phyloP scores from a whole-genome alignment of 2,888 invertebrate genomes.

The Drosophila trichaetosa region DNA sequence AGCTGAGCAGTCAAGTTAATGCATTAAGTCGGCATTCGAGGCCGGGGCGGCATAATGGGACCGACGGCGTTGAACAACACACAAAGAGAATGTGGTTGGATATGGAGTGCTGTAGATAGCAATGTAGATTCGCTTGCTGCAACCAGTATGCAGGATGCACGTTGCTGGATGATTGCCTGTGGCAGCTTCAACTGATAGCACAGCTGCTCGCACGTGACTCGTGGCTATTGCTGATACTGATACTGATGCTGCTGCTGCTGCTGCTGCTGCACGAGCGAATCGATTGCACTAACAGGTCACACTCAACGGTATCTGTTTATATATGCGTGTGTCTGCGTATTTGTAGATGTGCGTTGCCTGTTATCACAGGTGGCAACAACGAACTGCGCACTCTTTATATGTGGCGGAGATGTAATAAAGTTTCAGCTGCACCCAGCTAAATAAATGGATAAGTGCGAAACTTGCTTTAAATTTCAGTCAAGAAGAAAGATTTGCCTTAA shows the following conservation, averaged over 20 bases:
- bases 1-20: conserved; percentile 29
- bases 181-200: conserved; percentile 26
- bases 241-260: conserved; percentile 6
- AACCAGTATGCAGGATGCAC: neutral
- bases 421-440: neutral
- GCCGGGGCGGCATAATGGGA: neutral
- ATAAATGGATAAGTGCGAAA: neutral
- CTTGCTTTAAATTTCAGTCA: neutral
- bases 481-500: neutral
- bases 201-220: conserved; percentile 29
- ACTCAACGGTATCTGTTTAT: neutral
- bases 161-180: conserved; percentile 7
- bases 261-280: conserved; percentile 30
- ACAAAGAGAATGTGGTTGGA: neutral
- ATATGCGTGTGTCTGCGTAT: neutral
- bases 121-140: conserved; percentile 4
- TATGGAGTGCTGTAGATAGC: conserved; percentile 19
- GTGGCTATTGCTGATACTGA: neutral
- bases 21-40: conserved; percentile 26
- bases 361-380: conserved; percentile 17
- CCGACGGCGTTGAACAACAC: conserved; percentile 17
- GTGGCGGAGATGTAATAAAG: conserved; percentile 4
- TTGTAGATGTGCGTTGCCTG: neutral
- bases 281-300: conserved; percentile 13
- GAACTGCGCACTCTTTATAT: neutral